Evolutionary conservation across 2,113 vertebrate genomes (phyloP), one percentile per base, ranked within the genome.

Genomic region (Morone chrysops): DNA sequence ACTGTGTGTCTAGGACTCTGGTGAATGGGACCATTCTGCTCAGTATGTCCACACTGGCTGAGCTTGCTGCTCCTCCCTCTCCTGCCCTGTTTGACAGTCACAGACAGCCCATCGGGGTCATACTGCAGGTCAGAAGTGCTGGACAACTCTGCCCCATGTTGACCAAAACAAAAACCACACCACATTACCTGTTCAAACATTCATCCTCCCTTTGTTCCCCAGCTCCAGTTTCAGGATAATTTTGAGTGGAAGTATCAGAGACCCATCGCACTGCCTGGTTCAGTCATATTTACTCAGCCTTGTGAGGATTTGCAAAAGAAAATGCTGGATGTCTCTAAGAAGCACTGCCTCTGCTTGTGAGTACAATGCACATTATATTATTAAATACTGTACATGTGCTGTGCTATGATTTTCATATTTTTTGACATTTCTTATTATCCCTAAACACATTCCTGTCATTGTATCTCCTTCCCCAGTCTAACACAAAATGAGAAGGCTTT

Each of bases 401-500:
- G 10, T 2, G 1, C 20, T 47, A 18, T 36, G 14, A 18, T 25
- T 50, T 60, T 60, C 1, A 59, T n/a, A 40, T 40, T 40, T 68
- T 47, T 59, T 13, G 10, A 71, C 16, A 40, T 10, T 50, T 47
- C 1, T 14, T 17, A 11, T 11, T 41, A 18, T 54, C 43, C 18
- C 4, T 43, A 4, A 69, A 47, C 48, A 13, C 12, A 70, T 45
- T 70, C 14, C 54, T 69, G 1, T 75, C 8, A 20, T 31, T 3
- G 17, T 75, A 17, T 60, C 22, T 80, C 5, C 1, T 53, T 67
- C 38, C 17, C 4, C 73, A 98, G 97, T 63, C 94, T 98, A 43
- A 94, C 95, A 5, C 87, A 95, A 45, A 96, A 96, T 16, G 96
- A 98, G 84, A 97, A 86, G 84, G 91, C 93, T 75, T 94, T 96